Evolutionary conservation across 2,113 vertebrate genomes (phyloP), one percentile per base, ranked within the genome.

Genomic region (Solea senegalensis): DNA sequence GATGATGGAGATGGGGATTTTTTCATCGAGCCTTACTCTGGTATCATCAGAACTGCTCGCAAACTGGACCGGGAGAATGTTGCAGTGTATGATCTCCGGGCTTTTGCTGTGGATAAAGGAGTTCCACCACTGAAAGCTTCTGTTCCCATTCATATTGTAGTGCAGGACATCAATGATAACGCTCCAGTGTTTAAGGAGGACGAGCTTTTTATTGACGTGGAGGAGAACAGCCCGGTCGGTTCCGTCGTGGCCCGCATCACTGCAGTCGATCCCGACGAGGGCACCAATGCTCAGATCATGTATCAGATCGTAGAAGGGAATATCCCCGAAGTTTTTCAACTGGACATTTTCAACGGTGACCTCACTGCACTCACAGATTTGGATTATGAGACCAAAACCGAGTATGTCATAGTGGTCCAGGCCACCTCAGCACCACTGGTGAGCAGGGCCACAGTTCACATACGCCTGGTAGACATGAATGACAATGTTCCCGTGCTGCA

Each of bases 231-330:
- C 65, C 92, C 91, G 0, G 94, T 98, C 27, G 96, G 96, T 12
- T 98, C 97, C 0, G 93, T 97, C 1, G 95, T 99, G 82, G 96
- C 97, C 0, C 90, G 89, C 4, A 95, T 99, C 72, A 94, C 83
- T 0, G 97, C 97, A 16, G 88, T 92, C 0, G 98, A 99, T 81
- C 97, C 97, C 0, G 98, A 99, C 0, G 97, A 98, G 60, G 97
- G 96, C 44, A 95, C 96, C 49, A 99, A 99, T 0, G 98, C 98
- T 28, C 97, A 98, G 86, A 97, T 99, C 87, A 97, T 98, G 95
- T 98, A 98, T 75, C 98, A 99, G 88, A 98, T 98, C 0, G 96
- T 99, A 44, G 97, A 98, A 79, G 98, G 98, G 21, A 98, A 99
- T 43, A 91, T 94, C 55, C 97, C 97, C 0, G 96, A 99, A 82